A percentile compares a stretch with the other conserved stretches of the same genome.
These are phyloP conservation scores for Thalassoma bifasciatum DNA, from an alignment of 2,113 vertebrate species.

Conservation along the genomic window DNA sequence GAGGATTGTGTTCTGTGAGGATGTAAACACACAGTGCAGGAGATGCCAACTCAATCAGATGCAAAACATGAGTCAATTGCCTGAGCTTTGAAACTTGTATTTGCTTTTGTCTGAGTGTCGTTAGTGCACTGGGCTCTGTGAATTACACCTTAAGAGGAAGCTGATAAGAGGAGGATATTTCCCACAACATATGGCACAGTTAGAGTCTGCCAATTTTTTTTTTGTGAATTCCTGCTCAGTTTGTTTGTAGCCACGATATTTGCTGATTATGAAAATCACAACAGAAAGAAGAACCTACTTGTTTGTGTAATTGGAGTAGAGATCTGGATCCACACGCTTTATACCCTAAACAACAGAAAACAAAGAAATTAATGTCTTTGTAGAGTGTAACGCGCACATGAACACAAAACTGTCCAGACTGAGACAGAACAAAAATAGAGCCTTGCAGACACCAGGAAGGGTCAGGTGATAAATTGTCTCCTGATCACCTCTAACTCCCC, in stretches of 20 bases:
- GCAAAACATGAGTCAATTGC: too few species aligned
- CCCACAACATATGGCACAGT: too few species aligned
- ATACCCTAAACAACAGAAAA: constrained; percentile 84
- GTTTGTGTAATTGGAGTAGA: constrained; percentile 84
- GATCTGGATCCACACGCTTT: constrained; percentile 88
- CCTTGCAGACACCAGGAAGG: constrained; percentile 42
- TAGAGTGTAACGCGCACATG: background rate
- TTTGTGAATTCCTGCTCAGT: too few species aligned
- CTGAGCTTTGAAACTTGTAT: too few species aligned
- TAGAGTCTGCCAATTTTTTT: too few species aligned
- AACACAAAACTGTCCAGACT: background rate
- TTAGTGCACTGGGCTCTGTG: too few species aligned
- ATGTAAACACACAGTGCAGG: too few species aligned
- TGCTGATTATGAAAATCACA: background rate
- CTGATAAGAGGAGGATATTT: too few species aligned
- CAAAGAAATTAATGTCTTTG: background rate
- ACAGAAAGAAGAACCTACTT: constrained; percentile 54
- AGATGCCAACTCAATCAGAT: too few species aligned
- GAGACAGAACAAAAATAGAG: background rate
- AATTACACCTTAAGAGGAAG: too few species aligned
- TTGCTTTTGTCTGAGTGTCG: too few species aligned
- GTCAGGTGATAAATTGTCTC: constrained; percentile 31
- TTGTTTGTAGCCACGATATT: background rate
- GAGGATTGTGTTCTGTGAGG: too few species aligned
- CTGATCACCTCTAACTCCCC: background rate